A percentile compares a stretch with the other conserved stretches of the same genome.
Conservation (phyloP, 2,888 invertebrate genomes). For the Orthonychiurus folsomi region DNA sequence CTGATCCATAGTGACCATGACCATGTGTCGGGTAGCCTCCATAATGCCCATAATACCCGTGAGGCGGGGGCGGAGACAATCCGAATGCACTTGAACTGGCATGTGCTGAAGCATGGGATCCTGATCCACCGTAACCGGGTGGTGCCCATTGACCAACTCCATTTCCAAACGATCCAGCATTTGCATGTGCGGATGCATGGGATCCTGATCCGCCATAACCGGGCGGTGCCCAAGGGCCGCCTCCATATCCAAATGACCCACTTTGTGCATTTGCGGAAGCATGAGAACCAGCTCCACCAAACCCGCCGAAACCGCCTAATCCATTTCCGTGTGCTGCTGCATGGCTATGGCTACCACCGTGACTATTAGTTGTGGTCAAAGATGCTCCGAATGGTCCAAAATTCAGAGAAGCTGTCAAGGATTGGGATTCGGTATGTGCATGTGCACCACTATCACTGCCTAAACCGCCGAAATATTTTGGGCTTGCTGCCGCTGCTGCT, state of each 20-base stretch:
- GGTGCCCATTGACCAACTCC: conserved; percentile 6
- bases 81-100: neutral
- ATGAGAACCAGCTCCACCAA: conserved; percentile 10
- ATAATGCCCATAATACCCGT: conserved; percentile 3
- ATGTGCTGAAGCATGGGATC: neutral
- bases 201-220: neutral
- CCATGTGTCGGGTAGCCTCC: neutral
- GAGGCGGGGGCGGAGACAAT: neutral
- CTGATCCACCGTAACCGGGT: neutral
- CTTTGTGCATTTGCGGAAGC: neutral
- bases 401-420: conserved; percentile 16
- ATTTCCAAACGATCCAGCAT: neutral
- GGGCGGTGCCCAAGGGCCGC: too few species aligned
- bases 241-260: conserved; percentile 5
- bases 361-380: conserved; percentile 16
- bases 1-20: neutral
- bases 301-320: conserved; percentile 13
- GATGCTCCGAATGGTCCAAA: conserved; percentile 22
- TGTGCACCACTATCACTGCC: conserved; percentile 12
- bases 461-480: too few species aligned
- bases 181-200: neutral
- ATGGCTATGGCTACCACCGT: conserved; percentile 7
- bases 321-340: neutral
- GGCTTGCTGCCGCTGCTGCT: too few species aligned
- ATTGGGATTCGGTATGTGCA: conserved; percentile 17